These are phyloP conservation scores for Cirrhinus molitorella DNA, from an alignment of 2,797 vertebrate genomes.

Conservation along the genomic window DNA sequence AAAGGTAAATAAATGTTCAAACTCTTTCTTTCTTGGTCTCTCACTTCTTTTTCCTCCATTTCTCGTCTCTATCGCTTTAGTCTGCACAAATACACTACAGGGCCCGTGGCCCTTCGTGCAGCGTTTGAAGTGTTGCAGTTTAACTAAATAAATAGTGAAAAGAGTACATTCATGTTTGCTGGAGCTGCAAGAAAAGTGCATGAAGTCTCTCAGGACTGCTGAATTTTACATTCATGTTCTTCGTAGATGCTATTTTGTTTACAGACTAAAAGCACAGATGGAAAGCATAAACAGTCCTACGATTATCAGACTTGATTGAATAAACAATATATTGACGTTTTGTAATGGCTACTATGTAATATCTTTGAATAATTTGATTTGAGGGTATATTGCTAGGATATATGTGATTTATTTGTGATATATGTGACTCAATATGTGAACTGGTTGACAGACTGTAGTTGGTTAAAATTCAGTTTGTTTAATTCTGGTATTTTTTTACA, in stretches of 20 bases:
- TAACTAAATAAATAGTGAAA: slow-evolving; percentile 22
- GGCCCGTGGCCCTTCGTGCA: neutral
- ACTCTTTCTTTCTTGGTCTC: neutral
- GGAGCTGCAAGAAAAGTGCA: neutral
- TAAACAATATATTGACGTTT: neutral
- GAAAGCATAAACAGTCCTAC: neutral
- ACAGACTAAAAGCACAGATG: neutral
- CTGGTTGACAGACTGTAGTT: too few relatives aligned
- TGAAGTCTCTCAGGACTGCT: too few relatives aligned
- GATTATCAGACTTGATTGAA: neutral
- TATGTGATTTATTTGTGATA: too few relatives aligned
- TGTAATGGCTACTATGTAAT: neutral
- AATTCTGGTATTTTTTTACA: neutral
- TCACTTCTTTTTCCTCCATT: neutral
- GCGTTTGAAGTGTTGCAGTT: neutral
- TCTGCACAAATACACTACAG: neutral
- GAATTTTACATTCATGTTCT: too few relatives aligned
- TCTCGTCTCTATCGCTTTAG: neutral
- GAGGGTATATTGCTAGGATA: neutral
- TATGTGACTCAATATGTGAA: too few relatives aligned
- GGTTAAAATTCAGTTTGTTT: neutral
- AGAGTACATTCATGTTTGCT: slow-evolving; percentile 7
- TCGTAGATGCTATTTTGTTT: too few relatives aligned
- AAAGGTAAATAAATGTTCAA: slow-evolving; percentile 14
- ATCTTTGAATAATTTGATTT: neutral